Evolutionary conservation across 1,140 invertebrate genomes (phyloP).

Genomic region (Eciton burchellii): DNA sequence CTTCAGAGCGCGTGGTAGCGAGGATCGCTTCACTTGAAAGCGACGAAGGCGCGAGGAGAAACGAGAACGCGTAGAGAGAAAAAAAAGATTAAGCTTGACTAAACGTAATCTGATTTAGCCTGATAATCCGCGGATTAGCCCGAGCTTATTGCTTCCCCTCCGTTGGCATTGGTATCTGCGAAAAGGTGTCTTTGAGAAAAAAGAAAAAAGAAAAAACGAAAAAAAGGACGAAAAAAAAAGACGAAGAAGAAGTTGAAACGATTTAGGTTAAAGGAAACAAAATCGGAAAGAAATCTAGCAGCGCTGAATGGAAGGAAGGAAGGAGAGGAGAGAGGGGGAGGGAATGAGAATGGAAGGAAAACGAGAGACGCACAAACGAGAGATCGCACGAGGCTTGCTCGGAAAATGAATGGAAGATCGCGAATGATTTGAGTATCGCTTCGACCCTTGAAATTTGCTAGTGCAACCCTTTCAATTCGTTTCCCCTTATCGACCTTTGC

Average conservation of each 20-base stretch:
- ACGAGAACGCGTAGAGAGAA: too few relatives aligned
- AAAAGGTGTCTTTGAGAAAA: conserved; percentile 47
- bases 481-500: background rate
- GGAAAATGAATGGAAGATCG: conserved; percentile 62
- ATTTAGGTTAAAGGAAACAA: conserved; percentile 46
- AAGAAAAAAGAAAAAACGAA: too few relatives aligned
- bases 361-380: too few relatives aligned
- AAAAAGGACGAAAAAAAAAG: too few relatives aligned
- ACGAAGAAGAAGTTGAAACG: too few relatives aligned
- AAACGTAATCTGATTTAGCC: conserved; percentile 11
- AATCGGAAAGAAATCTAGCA: conserved; percentile 21
- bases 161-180: conserved; percentile 39
- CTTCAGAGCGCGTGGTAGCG: background rate
- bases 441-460: conserved; percentile 20
- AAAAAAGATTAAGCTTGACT: background rate
- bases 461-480: conserved; percentile 9
- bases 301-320: conserved; percentile 1
- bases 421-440: conserved; percentile 31
- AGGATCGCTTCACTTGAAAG: background rate
- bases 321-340: background rate
- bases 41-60: too few relatives aligned
- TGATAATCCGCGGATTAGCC: background rate
- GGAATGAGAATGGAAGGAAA: conserved; percentile 76
- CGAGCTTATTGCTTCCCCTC: conserved; percentile 40
- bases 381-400: conserved; percentile 78